Evolutionary conservation across 2,888 invertebrate species (phyloP).

Genomic region (Diabrotica balteata): DNA sequence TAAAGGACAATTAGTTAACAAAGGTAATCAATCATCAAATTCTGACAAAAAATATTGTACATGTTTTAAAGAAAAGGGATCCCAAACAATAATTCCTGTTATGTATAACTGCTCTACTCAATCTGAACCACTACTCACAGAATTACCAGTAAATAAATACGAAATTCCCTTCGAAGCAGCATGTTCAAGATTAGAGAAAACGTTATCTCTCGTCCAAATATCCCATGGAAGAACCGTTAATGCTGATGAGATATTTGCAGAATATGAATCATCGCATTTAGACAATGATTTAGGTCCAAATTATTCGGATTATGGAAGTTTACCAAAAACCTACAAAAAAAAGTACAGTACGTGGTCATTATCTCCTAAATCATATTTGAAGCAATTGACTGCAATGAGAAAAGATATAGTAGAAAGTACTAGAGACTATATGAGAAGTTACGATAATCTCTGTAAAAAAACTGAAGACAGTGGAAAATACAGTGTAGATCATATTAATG

Average conservation of each 20-base stretch:
- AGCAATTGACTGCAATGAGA: conserved; percentile 66
- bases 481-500: conserved; percentile 5
- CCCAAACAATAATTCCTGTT: conserved; percentile 44
- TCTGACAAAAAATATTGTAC: conserved; percentile 1
- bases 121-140: conserved; percentile 35
- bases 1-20: background rate
- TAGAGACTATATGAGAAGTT: conserved; percentile 56
- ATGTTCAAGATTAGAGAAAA: conserved; percentile 54
- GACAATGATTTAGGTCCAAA: conserved; percentile 44
- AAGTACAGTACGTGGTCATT: conserved; percentile 40
- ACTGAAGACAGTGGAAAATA: no score
- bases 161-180: conserved; percentile 55
- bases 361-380: conserved; percentile 65
- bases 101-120: conserved; percentile 36
- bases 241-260: background rate
- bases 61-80: conserved; percentile 29
- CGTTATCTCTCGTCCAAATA: conserved; percentile 9
- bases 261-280: conserved; percentile 21
- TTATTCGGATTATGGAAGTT: conserved; percentile 59
- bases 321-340: conserved; percentile 45
- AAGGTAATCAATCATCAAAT: background rate
- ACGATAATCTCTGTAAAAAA: conserved; percentile 1
- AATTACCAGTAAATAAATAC: conserved; percentile 54
- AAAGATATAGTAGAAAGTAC: conserved; percentile 65
- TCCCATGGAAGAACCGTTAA: background rate